These are phyloP conservation scores for Machimus rusticus DNA, from an alignment of 2,888 invertebrate genomes.

Conservation along the genomic window DNA sequence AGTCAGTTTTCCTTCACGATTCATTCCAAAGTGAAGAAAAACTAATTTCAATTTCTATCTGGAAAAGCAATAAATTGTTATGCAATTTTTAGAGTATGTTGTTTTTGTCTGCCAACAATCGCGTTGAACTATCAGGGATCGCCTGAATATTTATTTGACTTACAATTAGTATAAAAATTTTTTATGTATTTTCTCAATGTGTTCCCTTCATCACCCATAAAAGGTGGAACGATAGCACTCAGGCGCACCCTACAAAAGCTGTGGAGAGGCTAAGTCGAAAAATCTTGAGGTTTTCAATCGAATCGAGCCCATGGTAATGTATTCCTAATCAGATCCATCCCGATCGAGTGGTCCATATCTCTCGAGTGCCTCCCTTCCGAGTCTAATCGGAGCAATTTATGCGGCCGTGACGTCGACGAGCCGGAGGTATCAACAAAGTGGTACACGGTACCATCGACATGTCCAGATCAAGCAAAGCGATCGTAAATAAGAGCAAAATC, in stretches of 20 bases:
- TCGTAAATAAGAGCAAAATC: constrained; percentile 39
- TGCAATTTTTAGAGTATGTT: neutral
- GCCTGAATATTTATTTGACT: neutral
- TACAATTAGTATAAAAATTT: neutral
- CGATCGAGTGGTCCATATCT: neutral
- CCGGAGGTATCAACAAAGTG: neutral
- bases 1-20: no score
- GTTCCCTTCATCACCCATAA: neutral
- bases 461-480: constrained; percentile 27
- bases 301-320: neutral
- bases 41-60: no score
- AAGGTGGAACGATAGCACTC: neutral
- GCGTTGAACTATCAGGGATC: neutral
- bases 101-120: neutral
- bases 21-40: no score
- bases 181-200: neutral
- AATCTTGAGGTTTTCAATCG: neutral
- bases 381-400: neutral
- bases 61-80: neutral
- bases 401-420: neutral
- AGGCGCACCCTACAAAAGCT: neutral
- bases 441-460: constrained; percentile 13
- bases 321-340: neutral
- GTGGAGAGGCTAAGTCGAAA: neutral
- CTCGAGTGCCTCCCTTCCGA: neutral